Percentiles rank a stretch among this genome's conserved stretches.
Evolutionary conservation across 1,140 invertebrate species (phyloP).

Genomic region (Eueides isabella): DNA sequence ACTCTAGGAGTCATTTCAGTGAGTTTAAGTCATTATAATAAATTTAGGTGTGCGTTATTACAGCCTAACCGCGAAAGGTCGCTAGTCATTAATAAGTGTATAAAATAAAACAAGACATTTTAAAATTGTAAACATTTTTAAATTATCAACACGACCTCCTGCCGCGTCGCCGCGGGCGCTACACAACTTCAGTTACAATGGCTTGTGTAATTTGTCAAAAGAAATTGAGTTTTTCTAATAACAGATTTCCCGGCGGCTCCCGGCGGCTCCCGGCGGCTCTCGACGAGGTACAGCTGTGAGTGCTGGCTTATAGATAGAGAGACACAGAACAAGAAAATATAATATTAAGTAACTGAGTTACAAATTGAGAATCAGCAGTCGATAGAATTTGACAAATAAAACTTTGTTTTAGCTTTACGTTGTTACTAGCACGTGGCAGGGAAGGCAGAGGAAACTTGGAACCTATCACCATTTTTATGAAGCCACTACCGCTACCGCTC

Average conservation of each 20-base stretch:
- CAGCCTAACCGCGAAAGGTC: no score
- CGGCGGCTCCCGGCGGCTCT: background rate
- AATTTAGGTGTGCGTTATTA: no score
- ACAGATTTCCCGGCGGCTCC: background rate
- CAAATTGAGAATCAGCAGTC: no score
- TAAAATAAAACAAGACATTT: background rate
- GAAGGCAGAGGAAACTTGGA: no score
- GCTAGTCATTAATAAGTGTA: background rate
- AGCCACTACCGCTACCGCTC: no score
- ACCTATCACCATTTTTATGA: no score
- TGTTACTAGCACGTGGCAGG: no score
- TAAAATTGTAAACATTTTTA: background rate
- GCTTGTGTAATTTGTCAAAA: background rate
- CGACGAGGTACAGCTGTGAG: slow-evolving; percentile 1
- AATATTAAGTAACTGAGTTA: no score
- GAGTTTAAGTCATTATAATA: no score
- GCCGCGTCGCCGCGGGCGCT: background rate
- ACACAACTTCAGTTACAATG: background rate
- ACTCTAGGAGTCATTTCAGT: background rate
- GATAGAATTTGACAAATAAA: no score
- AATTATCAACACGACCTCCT: background rate
- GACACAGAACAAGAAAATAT: no score
- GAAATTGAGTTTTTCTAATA: background rate
- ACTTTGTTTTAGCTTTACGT: no score
- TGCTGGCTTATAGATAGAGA: background rate